These are phyloP conservation scores for Clarias gariepinus DNA, from an alignment of 2,113 vertebrate species.

Conservation along the genomic window DNA sequence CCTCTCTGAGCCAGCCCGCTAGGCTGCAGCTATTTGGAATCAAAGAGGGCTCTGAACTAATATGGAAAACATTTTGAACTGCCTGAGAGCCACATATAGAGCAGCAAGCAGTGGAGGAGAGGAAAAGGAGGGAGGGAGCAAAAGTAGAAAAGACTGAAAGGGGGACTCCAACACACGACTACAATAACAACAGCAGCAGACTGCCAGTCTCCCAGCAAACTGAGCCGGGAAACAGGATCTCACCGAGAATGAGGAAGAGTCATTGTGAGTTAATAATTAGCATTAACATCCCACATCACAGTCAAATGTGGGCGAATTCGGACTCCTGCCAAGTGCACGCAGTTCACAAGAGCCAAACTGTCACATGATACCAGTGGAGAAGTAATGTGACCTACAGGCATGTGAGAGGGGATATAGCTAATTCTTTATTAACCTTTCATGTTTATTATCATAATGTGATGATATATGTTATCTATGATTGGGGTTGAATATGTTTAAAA, in stretches of 20 bases:
- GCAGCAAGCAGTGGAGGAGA: constrained; percentile 60
- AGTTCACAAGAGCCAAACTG: constrained; percentile 57
- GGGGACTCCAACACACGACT: constrained; percentile 83
- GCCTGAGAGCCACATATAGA: constrained; percentile 85
- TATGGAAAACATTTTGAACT: constrained; percentile 94
- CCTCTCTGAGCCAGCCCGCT: constrained; percentile 64
- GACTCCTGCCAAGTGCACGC: constrained; percentile 62
- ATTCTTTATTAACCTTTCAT: constrained; percentile 38
- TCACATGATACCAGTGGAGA: constrained; percentile 72
- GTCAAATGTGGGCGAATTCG: constrained; percentile 48
- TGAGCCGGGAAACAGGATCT: constrained; percentile 42
- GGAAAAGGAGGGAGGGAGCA: constrained; percentile 52
- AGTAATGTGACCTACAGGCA: constrained; percentile 71
- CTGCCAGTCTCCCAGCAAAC: constrained; percentile 19
- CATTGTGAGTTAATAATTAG: constrained; percentile 4
- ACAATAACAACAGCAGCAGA: constrained; percentile 33
- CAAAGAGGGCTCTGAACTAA: constrained; percentile 88
- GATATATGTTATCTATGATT: background rate
- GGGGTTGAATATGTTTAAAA: constrained; percentile 6
- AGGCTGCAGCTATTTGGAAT: constrained; percentile 76
- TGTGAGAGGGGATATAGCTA: constrained; percentile 61
- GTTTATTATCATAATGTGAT: constrained; percentile 44
- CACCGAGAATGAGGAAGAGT: constrained; percentile 8
- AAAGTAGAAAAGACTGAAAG: constrained; percentile 67
- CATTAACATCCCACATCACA: constrained; percentile 25